Base-by-base conservation (phyloP, 2,888 invertebrate species). In the Meganola albula region DNA sequence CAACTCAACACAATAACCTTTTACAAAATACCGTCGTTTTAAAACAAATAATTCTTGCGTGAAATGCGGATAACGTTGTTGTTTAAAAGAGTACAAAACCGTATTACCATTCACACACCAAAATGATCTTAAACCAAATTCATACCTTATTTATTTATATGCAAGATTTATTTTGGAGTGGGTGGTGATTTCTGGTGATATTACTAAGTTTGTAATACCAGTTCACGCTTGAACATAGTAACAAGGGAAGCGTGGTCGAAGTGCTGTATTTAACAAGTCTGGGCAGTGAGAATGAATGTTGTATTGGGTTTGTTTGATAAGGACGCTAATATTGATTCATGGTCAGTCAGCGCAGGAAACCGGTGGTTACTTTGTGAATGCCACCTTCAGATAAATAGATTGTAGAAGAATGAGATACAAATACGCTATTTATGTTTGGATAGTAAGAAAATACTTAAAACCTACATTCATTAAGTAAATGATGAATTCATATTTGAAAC, bases 31-130 rank as follows among this genome's bases (percentile, higher is more conserved):
- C 41, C 52, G 52, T 70, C 20, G 3, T 20, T 20, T 65, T 71
- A 74, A 79, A 72, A 82, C 80, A 79, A 79, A 80, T 57, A 76
- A 70, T 48, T 76, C 66, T 76, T 62, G 67, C 78, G 79, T 79
- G 66, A 79, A 79, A 78, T 74, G 64, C 61, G 61, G 59, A 71
- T 75, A 66, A 72, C 48, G 50, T 54, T 70, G 64, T 66, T 66
- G 66, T 58, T n/a, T 62, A 58, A 67, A 68, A 63, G 59, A 62
- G 24, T 37, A 39, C 42, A 49, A 48, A 36, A 54, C 48, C 38
- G 50, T 33, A 8, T 34, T 48, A 9, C 1, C 2, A 31, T n/a
- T 11, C 7, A 22, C 0, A 4, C 3, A 12, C 4, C 20, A 2
- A 22, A 30, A 41, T 3, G 10, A 5, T 4, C 3, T 3, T 1